phyloP scores from a whole-genome alignment of 2,888 invertebrate species.

The Amorpha juglandis region DNA sequence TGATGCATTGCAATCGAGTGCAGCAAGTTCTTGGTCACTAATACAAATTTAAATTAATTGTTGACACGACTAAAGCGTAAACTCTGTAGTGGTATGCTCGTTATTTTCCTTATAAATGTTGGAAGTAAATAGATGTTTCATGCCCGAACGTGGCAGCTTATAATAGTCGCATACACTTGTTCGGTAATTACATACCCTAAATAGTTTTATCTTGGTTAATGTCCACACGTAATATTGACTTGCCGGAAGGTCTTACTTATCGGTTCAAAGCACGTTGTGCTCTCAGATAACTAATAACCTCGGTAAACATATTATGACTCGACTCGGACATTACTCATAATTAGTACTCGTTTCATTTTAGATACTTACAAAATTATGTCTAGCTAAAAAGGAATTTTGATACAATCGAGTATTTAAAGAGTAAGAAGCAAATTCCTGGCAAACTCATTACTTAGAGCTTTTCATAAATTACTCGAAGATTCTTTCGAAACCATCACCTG shows the following conservation, averaged over 20 bases:
- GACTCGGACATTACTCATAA: conserved; percentile 25
- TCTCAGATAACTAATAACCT: conserved; percentile 39
- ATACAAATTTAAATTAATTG: no score
- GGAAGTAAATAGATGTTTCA: conserved; percentile 12
- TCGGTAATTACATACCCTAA: conserved; percentile 54
- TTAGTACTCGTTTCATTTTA: conserved; percentile 23
- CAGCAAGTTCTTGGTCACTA: neutral
- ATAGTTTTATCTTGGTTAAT: conserved; percentile 65
- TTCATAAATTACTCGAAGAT: neutral
- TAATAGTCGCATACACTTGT: conserved; percentile 32
- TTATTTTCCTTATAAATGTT: conserved; percentile 26
- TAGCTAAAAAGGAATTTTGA: neutral
- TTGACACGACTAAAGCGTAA: neutral
- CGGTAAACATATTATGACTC: conserved; percentile 26
- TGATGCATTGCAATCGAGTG: neutral
- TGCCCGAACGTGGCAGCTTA: neutral
- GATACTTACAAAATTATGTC: neutral
- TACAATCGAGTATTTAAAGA: neutral
- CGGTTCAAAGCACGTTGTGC: conserved; percentile 41
- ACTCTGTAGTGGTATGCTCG: neutral
- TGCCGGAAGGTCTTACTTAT: conserved; percentile 48
- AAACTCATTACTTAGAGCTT: conserved; percentile 1
- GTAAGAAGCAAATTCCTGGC: neutral
- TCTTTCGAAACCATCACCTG: no score
- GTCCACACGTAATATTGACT: conserved; percentile 55